Conservation (phyloP, 2,797 vertebrate species). For the Carduelis carduelis region DNA sequence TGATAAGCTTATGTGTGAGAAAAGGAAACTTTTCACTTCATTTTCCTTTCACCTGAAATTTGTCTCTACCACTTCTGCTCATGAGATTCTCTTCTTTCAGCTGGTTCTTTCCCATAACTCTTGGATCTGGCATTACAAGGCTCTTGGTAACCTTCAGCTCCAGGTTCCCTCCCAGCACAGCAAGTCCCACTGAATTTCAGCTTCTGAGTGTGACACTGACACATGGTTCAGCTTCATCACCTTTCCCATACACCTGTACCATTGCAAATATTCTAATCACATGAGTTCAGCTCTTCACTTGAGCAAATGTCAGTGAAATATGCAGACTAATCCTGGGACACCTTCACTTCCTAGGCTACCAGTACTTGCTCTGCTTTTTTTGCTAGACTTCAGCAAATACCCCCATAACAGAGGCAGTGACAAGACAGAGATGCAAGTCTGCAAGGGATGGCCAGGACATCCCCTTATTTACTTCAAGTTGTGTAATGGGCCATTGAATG, state of each 20-base stretch:
- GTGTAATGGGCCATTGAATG: neutral
- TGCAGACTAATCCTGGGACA: neutral
- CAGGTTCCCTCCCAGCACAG: neutral
- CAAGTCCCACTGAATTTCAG: neutral
- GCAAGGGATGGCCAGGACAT: neutral
- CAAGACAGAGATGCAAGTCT: neutral
- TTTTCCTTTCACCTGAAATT: neutral
- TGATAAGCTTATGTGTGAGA: neutral
- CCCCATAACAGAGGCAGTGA: neutral
- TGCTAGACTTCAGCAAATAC: neutral
- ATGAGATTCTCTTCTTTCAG: neutral
- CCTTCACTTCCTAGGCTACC: neutral
- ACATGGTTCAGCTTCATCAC: neutral
- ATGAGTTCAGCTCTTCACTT: neutral
- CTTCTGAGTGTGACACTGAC: neutral
- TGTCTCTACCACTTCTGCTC: neutral
- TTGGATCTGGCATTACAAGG: neutral
- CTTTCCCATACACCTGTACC: neutral
- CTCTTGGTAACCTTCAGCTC: neutral
- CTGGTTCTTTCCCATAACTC: neutral
- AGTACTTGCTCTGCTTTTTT: neutral
- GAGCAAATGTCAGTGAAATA: slow-evolving; percentile 7
- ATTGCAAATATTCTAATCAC: neutral
- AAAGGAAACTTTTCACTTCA: neutral
- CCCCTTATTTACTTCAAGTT: neutral